Evolutionary conservation across 2,888 invertebrate genomes (phyloP).

Genomic region (Enoplolaimus lenunculus): DNA sequence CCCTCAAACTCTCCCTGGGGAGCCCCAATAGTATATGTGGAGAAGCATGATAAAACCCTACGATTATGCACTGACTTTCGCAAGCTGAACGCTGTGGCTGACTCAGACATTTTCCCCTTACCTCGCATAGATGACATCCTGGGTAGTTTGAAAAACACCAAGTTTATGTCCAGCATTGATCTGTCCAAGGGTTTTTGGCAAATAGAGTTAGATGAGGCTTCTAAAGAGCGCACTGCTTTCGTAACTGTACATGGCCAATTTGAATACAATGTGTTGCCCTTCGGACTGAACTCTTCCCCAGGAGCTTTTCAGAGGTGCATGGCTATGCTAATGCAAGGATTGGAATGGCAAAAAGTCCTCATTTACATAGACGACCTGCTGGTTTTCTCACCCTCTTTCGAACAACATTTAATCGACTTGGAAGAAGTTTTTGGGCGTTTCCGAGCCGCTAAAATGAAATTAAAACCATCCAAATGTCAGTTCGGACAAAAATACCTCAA

Average conservation of each 20-base stretch:
- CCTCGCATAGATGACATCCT: slow-evolving; percentile 24
- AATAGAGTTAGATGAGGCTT: not conserved
- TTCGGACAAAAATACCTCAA: not conserved
- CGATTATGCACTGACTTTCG: slow-evolving; percentile 29
- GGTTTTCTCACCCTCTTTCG: slow-evolving; percentile 5
- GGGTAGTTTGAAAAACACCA: not conserved
- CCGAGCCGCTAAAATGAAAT: not conserved
- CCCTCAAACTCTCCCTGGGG: slow-evolving; percentile 36
- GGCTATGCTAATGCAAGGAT: not conserved
- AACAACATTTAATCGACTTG: not conserved
- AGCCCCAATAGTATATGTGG: slow-evolving; percentile 36
- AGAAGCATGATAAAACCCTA: slow-evolving; percentile 32
- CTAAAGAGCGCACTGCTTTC: not conserved
- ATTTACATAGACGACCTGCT: slow-evolving; percentile 14
- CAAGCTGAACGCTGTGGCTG: slow-evolving; percentile 26
- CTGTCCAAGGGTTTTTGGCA: slow-evolving; percentile 23
- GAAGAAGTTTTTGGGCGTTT: not conserved
- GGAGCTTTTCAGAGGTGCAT: slow-evolving; percentile 9
- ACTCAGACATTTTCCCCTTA: slow-evolving; percentile 24
- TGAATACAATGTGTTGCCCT: slow-evolving; percentile 6
- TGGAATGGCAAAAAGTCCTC: slow-evolving; percentile 11
- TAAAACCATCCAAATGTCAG: slow-evolving; percentile 14
- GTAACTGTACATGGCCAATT: not conserved
- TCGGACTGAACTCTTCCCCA: slow-evolving; percentile 10
- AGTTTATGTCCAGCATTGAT: slow-evolving; percentile 18